Percentiles rank a stretch among this genome's conserved stretches.
These are phyloP conservation scores for Centropristis striata DNA, from an alignment of 2,113 vertebrate genomes.

Conservation along the genomic window DNA sequence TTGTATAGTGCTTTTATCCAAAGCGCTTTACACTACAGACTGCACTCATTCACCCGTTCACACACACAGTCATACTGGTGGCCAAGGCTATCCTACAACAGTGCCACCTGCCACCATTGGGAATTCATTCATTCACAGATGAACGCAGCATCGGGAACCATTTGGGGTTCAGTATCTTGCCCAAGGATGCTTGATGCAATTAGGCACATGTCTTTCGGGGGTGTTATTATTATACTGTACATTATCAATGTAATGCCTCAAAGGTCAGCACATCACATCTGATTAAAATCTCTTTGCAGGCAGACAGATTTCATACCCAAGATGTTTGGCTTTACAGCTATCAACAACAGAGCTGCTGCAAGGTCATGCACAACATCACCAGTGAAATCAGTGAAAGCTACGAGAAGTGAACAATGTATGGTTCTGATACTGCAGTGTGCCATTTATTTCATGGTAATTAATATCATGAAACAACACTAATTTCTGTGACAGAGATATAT, in stretches of 20 bases:
- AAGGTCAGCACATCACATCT: not conserved
- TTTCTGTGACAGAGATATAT: not conserved
- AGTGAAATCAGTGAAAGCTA: not conserved
- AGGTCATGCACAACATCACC: not conserved
- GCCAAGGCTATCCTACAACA: too few relatives aligned
- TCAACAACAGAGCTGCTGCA: slow-evolving; percentile 8
- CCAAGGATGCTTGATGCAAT: slow-evolving; percentile 3
- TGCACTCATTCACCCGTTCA: too few relatives aligned
- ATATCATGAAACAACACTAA: not conserved
- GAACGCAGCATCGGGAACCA: too few relatives aligned
- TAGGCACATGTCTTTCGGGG: not conserved
- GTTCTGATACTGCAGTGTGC: not conserved
- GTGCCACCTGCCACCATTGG: too few relatives aligned
- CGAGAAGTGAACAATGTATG: not conserved
- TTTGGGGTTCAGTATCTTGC: too few relatives aligned
- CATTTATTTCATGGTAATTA: not conserved
- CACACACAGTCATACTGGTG: too few relatives aligned
- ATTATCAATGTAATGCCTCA: not conserved
- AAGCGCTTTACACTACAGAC: too few relatives aligned
- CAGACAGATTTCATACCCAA: not conserved
- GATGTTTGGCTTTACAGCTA: not conserved
- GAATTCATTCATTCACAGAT: too few relatives aligned
- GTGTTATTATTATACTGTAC: not conserved
- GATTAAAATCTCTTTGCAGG: not conserved
- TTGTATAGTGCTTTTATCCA: too few relatives aligned